These are phyloP conservation scores for Rutpela maculata DNA, from an alignment of 2,888 invertebrate genomes.

Conservation along the genomic window DNA sequence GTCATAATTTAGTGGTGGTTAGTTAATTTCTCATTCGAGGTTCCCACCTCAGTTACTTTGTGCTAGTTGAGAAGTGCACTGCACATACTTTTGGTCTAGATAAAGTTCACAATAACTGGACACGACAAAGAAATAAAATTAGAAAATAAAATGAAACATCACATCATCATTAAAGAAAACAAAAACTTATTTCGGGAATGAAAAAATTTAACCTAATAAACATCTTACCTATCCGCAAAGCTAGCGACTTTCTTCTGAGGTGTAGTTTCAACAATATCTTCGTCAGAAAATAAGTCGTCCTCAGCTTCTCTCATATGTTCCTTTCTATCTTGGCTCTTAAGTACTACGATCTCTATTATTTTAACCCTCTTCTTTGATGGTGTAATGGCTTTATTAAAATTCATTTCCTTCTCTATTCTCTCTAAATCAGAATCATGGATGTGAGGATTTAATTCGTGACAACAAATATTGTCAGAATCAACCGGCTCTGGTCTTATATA, in stretches of 20 bases:
- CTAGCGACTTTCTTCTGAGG: conserved; percentile 58
- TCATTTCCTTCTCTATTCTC: conserved; percentile 32
- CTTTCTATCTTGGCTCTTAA: conserved; percentile 21
- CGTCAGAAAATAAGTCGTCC: conserved; percentile 59
- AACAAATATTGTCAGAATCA: conserved; percentile 4
- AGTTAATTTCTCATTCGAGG: too few species aligned
- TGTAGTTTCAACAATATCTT: conserved; percentile 66
- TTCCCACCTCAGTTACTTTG: too few species aligned
- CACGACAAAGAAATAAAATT: too few species aligned
- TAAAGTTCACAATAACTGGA: too few species aligned
- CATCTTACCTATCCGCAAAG: conserved; percentile 35
- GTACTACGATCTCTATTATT: conserved; percentile 10
- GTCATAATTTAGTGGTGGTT: too few species aligned
- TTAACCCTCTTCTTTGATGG: not conserved
- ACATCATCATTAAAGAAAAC: too few species aligned
- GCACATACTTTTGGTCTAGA: too few species aligned
- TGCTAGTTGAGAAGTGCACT: too few species aligned
- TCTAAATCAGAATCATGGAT: conserved; percentile 42
- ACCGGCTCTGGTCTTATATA: not conserved
- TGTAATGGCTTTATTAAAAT: not conserved
- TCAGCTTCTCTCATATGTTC: conserved; percentile 38
- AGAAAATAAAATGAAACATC: too few species aligned
- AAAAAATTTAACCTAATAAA: too few species aligned
- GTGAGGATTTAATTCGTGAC: conserved; percentile 47
- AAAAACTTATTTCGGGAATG: too few species aligned